Evolutionary conservation across 2,797 vertebrate genomes (phyloP), one percentile per base, ranked within the genome.

Genomic region (Gallinago solitaria): DNA sequence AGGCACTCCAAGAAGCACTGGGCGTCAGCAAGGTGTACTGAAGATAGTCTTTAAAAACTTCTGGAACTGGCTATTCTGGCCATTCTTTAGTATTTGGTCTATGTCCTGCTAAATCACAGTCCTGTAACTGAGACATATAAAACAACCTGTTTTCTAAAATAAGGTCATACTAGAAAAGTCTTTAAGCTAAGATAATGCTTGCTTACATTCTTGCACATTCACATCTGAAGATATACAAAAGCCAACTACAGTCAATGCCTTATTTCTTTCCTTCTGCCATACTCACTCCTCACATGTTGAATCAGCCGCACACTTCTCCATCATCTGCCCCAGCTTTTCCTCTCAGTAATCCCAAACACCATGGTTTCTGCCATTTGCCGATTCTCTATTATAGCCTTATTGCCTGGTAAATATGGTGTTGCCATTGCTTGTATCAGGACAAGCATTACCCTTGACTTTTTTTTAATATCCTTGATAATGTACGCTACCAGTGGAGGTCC

Each of bases 331-430:
- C 51, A 61, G 25, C 41, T 87, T 75, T 70, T n/a, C 47, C 21
- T 33, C 33, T 67, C 37, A 28, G 21, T 25, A 51, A 75, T 25
- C 27, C 39, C 35, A 48, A 33, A 30, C 9, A 51, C 32, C n/a
- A 13, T 0, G 5, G 27, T 15, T 77, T 53, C 73, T 83, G 32
- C 32, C 48, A 21, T 37, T 39, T 77, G 16, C 56, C 18, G 39
- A 3, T 9, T 53, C 15, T 39, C 33, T 61, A 4, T 3, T 7
- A 17, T 25, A 75, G 51, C 4, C 37, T 27, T 1, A 3, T 3
- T 79, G 18, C 3, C 4, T n/a, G 16, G 16, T 19, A 67, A 57
- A 83, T 11, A 23, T 0, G 2, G 17, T 23, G 37, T 23, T 70
- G 37, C 12, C 7, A 0, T 21, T 83, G 33, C 48, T 48, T 67